A percentile compares a stretch with the other conserved stretches of the same genome.
Evolutionary conservation across 2,888 invertebrate species (phyloP).

Genomic region (Zootermopsis nevadensis): DNA sequence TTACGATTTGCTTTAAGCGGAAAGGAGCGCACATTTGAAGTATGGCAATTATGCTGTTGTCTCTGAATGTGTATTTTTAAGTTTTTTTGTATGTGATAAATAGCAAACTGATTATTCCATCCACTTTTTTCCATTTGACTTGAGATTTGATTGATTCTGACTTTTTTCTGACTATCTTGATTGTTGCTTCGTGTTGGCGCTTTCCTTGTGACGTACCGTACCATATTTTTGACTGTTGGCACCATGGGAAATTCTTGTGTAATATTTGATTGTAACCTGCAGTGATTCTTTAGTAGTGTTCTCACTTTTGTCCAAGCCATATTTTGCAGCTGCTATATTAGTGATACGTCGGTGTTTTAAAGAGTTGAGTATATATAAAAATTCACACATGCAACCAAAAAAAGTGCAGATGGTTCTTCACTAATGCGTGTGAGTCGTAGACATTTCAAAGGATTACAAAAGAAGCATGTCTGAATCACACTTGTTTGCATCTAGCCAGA

Average conservation of each 20-base stretch:
- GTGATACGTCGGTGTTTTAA: constrained; percentile 42
- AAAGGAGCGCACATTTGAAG: not conserved
- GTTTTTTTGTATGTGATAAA: constrained; percentile 42
- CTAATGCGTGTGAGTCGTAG: constrained; percentile 52
- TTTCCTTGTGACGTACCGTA: constrained; percentile 68
- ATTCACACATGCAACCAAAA: constrained; percentile 42
- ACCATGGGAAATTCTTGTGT: constrained; percentile 53
- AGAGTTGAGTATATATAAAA: constrained; percentile 24
- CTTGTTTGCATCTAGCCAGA: constrained; percentile 51
- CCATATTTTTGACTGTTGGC: constrained; percentile 54
- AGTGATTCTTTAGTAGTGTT: constrained; percentile 53
- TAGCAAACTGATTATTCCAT: constrained; percentile 46
- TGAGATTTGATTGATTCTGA: constrained; percentile 52
- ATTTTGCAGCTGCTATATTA: constrained; percentile 49
- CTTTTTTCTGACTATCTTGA: constrained; percentile 57
- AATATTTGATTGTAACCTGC: constrained; percentile 53
- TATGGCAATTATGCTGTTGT: constrained; percentile 37
- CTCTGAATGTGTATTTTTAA: constrained; percentile 39
- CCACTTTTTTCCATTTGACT: constrained; percentile 49
- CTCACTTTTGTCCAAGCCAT: constrained; percentile 48
- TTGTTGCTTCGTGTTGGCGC: constrained; percentile 72
- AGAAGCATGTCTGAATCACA: constrained; percentile 49
- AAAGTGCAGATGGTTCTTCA: constrained; percentile 43
- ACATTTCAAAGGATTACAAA: constrained; percentile 39
- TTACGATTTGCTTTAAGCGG: not conserved